phyloP scores from a whole-genome alignment of 1,140 invertebrate species.

The Papilio xuthus region DNA sequence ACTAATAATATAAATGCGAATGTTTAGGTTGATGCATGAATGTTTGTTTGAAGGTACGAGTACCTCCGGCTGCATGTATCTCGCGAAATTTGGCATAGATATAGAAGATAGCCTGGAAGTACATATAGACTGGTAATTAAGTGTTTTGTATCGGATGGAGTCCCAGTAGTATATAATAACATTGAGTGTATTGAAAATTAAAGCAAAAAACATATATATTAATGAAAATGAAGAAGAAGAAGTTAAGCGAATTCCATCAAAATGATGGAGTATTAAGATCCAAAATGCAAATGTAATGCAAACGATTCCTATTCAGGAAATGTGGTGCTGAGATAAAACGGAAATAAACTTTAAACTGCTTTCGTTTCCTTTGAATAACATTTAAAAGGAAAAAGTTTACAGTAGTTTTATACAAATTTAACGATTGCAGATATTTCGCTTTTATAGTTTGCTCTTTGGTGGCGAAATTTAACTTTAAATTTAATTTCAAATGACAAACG shows the following conservation, averaged over 20 bases:
- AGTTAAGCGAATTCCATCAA: background rate
- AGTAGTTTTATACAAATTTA: background rate
- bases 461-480: background rate
- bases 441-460: background rate
- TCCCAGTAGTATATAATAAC: too few species aligned
- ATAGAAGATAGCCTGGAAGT: too few species aligned
- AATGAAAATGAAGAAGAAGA: background rate
- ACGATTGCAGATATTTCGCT: background rate
- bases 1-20: too few species aligned
- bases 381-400: constrained; percentile 7
- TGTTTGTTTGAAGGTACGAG: too few species aligned
- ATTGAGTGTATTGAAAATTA: too few species aligned
- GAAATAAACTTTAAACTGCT: constrained; percentile 3
- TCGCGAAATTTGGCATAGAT: too few species aligned
- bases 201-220: too few species aligned
- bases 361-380: background rate
- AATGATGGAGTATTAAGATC: background rate
- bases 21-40: too few species aligned
- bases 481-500: too few species aligned
- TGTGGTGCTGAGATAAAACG: constrained; percentile 12
- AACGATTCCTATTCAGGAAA: constrained; percentile 1
- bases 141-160: too few species aligned
- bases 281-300: constrained; percentile 17
- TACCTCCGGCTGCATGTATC: too few species aligned
- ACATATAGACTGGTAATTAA: too few species aligned